These are phyloP conservation scores for Dendrolimus houi DNA, from an alignment of 2,888 invertebrate genomes.

Conservation along the genomic window DNA sequence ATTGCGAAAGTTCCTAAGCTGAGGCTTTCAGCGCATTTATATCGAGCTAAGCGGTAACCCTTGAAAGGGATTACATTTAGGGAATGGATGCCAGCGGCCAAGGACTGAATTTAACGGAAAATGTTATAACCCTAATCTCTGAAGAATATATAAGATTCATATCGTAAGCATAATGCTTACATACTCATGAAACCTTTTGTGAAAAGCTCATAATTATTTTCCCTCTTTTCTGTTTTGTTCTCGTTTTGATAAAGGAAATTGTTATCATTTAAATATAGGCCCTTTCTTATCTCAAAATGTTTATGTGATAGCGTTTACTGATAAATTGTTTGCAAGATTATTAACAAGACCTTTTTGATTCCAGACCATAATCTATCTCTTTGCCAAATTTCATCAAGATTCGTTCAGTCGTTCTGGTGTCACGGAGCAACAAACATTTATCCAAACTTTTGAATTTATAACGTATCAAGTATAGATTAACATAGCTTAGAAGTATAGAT, in stretches of 20 bases:
- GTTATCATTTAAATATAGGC: not conserved
- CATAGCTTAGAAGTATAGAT: no score
- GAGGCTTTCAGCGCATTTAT: constrained; percentile 3
- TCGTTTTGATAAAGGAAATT: not conserved
- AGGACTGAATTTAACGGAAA: constrained; percentile 25
- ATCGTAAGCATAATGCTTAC: constrained; percentile 8
- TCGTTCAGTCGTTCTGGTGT: no score
- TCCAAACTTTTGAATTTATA: no score
- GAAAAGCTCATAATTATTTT: not conserved
- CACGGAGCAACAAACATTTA: no score
- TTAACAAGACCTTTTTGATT: no score
- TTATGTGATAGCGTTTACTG: no score
- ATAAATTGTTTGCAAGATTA: no score
- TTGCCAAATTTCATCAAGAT: no score
- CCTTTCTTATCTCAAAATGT: not conserved
- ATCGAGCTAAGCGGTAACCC: constrained; percentile 22
- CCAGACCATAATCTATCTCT: no score
- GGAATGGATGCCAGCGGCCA: constrained; percentile 26
- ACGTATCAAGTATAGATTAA: no score
- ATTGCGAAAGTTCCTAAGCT: constrained; percentile 3
- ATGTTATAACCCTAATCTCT: constrained; percentile 19
- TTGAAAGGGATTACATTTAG: constrained; percentile 32
- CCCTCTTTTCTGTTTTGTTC: not conserved
- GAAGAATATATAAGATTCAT: constrained; percentile 24
- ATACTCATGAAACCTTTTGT: not conserved